Conservation (phyloP, 2,797 vertebrate species). For the Megaceryle alcyon region DNA sequence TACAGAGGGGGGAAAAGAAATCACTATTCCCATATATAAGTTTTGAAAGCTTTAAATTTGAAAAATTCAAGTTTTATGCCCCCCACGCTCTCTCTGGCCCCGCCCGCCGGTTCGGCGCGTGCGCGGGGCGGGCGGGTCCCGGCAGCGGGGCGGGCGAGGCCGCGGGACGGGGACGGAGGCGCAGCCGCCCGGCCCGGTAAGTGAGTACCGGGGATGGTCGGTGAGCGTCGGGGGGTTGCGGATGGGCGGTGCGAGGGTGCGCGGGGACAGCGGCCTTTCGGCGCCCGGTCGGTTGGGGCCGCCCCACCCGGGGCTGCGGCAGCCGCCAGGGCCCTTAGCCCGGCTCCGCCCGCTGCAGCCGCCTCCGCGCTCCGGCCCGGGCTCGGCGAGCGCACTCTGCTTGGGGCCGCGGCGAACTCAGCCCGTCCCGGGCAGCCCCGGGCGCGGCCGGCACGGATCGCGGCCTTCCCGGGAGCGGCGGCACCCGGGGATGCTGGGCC, state of each 20-base stretch:
- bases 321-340: not conserved
- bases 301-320: not conserved
- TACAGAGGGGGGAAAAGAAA: fast-evolving
- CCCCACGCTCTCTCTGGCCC: not conserved
- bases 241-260: too few species aligned
- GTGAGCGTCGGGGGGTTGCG: too few species aligned
- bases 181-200: not conserved
- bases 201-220: not conserved
- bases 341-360: not conserved
- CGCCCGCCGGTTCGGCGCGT: not conserved
- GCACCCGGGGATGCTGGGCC: not conserved
- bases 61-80: not conserved
- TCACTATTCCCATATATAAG: not conserved
- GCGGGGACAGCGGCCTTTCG: too few species aligned
- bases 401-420: too few species aligned
- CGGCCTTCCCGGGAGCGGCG: not conserved
- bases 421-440: too few species aligned
- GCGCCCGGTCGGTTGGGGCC: not conserved
- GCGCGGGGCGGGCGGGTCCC: not conserved
- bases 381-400: not conserved
- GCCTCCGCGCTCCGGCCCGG: not conserved
- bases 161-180: not conserved
- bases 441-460: not conserved
- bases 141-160: not conserved
- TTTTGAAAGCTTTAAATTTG: not conserved